A percentile compares a stretch with the other conserved stretches of the same genome.
Conservation (phyloP, 2,797 vertebrate species). For the Rhadinocentrus ornatus region DNA sequence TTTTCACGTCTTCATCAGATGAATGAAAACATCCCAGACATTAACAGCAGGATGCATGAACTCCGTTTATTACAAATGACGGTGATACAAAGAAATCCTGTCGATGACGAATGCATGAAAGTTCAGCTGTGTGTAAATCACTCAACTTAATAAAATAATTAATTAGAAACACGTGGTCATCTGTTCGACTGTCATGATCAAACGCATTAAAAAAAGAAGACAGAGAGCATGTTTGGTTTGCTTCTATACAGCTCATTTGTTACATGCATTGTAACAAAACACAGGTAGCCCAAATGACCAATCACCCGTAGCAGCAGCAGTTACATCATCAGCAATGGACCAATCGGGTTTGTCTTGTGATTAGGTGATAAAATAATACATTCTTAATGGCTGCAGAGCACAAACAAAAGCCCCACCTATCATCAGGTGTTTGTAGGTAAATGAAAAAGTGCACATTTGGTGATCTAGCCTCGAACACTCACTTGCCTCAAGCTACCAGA, state of each 20-base stretch:
- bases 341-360: slow-evolving; percentile 73
- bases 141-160: slow-evolving; percentile 33
- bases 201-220: slow-evolving; percentile 51
- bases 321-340: slow-evolving; percentile 77
- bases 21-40: background rate
- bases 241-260: slow-evolving; percentile 64
- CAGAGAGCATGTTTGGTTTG: slow-evolving; percentile 22
- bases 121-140: slow-evolving; percentile 34
- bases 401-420: slow-evolving; percentile 28
- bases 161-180: slow-evolving; percentile 13
- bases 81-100: slow-evolving; percentile 59
- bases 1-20: background rate
- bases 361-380: slow-evolving; percentile 57
- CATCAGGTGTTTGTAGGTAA: slow-evolving; percentile 25
- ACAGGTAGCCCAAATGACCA: slow-evolving; percentile 70
- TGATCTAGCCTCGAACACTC: slow-evolving; percentile 55
- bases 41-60: slow-evolving; percentile 50
- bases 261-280: slow-evolving; percentile 77
- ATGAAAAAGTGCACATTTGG: slow-evolving; percentile 76
- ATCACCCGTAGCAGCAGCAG: slow-evolving; percentile 78
- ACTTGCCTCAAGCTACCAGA: slow-evolving; percentile 43
- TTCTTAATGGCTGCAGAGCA: slow-evolving; percentile 58
- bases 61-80: slow-evolving; percentile 78
- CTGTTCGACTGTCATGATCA: slow-evolving; percentile 42
- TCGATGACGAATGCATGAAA: slow-evolving; percentile 43